phyloP scores from a whole-genome alignment of 2,113 vertebrate genomes.

The Myrmecobius fasciatus region DNA sequence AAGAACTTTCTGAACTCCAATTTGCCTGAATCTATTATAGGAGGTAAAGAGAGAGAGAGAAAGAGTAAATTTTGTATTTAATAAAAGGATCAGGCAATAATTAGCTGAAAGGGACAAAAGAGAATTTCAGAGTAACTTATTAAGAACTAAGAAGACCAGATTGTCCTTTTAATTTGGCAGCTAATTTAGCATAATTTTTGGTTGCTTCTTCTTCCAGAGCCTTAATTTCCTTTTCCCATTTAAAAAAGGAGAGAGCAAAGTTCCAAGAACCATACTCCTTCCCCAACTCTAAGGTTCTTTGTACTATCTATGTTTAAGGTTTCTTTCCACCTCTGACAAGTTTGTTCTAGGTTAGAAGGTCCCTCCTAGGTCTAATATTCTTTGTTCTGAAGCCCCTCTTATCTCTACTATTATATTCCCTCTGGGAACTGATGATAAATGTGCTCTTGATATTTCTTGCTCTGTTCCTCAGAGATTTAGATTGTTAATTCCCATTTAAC shows the following conservation, averaged over 20 bases:
- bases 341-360: not conserved
- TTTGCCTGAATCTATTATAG: not conserved
- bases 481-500: not conserved
- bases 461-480: not conserved
- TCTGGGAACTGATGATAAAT: not conserved
- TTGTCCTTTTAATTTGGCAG: not conserved
- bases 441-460: not conserved
- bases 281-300: not conserved
- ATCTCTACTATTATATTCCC: not conserved
- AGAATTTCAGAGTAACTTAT: not conserved
- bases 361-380: not conserved
- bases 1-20: not conserved
- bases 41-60: not conserved
- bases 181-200: not conserved
- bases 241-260: not conserved
- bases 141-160: not conserved
- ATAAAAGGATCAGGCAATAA: not conserved
- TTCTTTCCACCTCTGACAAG: not conserved
- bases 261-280: not conserved
- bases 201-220: not conserved
- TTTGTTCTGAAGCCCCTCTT: not conserved
- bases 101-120: not conserved
- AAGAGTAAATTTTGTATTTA: not conserved
- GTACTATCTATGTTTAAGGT: not conserved
- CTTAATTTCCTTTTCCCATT: not conserved